Percentiles rank a stretch among this genome's conserved stretches.
Evolutionary conservation across 2,797 vertebrate genomes (phyloP).

Genomic region (Tenualosa ilisha): DNA sequence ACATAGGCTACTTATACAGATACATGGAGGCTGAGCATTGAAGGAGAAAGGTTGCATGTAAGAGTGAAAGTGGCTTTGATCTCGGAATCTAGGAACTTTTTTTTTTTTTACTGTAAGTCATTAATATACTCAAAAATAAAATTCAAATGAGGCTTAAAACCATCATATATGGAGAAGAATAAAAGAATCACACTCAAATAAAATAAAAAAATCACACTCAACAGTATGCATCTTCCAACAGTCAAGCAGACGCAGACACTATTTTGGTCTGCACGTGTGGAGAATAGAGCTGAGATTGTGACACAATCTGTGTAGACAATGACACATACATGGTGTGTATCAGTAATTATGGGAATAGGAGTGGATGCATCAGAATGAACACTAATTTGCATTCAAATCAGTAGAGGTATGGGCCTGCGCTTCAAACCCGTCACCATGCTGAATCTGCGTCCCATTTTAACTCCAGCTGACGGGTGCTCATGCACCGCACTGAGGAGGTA

Average conservation of each 20-base stretch:
- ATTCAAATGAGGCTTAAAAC: no score
- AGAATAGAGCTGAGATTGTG: neutral
- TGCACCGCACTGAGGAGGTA: neutral
- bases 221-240: no score
- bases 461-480: neutral
- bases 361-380: neutral
- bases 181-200: no score
- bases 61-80: no score
- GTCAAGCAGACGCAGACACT: neutral
- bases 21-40: no score
- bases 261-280: neutral
- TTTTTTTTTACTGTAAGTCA: no score
- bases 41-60: no score
- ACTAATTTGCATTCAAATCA: neutral
- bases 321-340: neutral
- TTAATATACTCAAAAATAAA: no score
- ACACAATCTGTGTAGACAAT: neutral
- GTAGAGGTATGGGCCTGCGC: neutral
- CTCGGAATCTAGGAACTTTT: no score
- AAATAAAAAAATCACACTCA: no score
- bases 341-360: neutral
- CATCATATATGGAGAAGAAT: no score
- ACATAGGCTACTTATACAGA: no score
- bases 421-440: neutral
- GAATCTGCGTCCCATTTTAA: neutral